phyloP scores from a whole-genome alignment of 2,113 vertebrate species.

The Poicephalus meyeri region DNA sequence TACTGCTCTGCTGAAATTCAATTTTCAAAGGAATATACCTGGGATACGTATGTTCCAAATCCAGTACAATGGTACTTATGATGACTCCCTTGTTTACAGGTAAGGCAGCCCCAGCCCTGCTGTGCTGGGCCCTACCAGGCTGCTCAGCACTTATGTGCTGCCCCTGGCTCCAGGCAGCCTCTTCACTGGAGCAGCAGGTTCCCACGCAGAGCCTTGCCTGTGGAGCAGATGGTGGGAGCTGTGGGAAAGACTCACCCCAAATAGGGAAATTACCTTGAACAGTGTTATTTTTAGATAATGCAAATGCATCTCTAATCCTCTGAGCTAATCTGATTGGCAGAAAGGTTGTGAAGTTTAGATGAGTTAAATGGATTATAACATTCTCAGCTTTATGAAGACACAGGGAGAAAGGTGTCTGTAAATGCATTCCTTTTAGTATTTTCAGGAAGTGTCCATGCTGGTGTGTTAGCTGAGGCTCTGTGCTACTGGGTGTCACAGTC shows the following conservation, averaged over 20 bases:
- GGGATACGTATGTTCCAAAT: conserved; percentile 99
- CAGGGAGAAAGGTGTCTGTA: neutral
- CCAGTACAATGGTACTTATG: conserved; percentile 97
- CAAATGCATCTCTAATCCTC: conserved; percentile 26
- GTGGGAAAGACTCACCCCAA: neutral
- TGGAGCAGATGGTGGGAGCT: neutral
- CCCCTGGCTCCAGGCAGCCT: neutral
- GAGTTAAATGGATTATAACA: neutral
- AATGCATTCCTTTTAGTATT: neutral
- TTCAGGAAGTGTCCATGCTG: neutral
- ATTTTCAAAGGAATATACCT: conserved; percentile 98
- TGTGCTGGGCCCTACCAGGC: accelerated
- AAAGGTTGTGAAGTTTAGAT: conserved; percentile 6
- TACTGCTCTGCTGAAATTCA: conserved; percentile 94
- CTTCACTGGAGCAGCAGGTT: neutral
- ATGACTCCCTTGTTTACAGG: conserved; percentile 99
- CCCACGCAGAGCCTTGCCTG: neutral
- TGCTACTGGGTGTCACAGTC: neutral
- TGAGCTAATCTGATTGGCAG: neutral
- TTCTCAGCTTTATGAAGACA: neutral
- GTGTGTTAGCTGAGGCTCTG: neutral
- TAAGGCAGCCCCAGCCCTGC: conserved; percentile 67
- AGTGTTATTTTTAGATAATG: conserved; percentile 42
- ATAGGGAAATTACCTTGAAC: neutral
- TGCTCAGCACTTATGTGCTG: accelerated